Evolutionary conservation across 2,113 vertebrate genomes (phyloP).

Genomic region (Cryptomyrus ogoouensis): DNA sequence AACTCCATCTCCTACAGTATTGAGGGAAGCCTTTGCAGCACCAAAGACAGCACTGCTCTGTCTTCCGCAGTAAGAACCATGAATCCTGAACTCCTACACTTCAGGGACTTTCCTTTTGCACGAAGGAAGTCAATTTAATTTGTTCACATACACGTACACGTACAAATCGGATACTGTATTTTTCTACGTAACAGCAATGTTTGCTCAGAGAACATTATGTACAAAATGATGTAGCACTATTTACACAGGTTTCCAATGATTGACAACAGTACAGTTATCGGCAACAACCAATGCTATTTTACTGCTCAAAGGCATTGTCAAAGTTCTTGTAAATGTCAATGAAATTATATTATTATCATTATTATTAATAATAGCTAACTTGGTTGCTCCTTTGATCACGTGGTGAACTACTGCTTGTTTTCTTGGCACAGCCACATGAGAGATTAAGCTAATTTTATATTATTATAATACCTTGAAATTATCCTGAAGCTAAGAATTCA

Average conservation of each 20-base stretch:
- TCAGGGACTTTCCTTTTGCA: conserved; percentile 51
- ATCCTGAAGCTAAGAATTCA: background rate
- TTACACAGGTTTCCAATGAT: background rate
- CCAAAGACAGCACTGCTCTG: conserved; percentile 69
- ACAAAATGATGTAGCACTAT: background rate
- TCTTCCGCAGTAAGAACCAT: conserved; percentile 75
- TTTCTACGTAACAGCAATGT: conserved; percentile 19
- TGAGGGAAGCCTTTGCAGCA: conserved; percentile 63
- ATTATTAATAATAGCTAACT: background rate
- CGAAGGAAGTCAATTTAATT: conserved; percentile 78
- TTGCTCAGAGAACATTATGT: background rate
- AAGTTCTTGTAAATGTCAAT: background rate
- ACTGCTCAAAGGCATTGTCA: background rate
- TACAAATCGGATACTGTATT: conserved; percentile 25
- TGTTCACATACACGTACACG: background rate
- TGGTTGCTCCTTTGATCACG: background rate
- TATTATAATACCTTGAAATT: background rate
- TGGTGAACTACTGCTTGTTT: background rate
- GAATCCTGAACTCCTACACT: conserved; percentile 53
- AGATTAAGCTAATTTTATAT: background rate
- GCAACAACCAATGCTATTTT: background rate
- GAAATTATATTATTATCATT: background rate
- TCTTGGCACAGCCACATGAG: background rate
- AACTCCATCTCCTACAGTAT: conserved; percentile 74
- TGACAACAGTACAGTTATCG: background rate